phyloP scores from a whole-genome alignment of 2,888 invertebrate genomes.

The Luperina nickerlii region DNA sequence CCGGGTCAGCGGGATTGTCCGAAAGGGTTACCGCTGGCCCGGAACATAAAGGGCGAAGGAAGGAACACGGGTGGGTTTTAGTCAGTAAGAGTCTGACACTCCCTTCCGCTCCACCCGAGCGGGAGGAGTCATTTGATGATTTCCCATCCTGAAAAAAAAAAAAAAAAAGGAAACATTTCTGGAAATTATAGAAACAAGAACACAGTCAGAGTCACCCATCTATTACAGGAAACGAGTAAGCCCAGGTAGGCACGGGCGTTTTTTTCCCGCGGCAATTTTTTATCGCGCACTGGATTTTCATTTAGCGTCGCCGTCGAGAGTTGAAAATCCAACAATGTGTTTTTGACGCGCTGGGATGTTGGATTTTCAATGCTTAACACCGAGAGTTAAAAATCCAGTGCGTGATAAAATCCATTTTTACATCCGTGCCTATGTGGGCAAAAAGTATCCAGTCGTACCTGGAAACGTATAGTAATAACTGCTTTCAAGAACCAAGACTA shows the following conservation, averaged over 20 bases:
- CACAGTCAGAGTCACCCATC: not conserved
- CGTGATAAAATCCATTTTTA: not conserved
- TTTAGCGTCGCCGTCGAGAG: not conserved
- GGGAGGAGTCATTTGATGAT: too few relatives aligned
- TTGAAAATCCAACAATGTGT: not conserved
- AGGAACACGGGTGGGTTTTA: too few relatives aligned
- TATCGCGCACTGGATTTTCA: not conserved
- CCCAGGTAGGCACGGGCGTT: too few relatives aligned
- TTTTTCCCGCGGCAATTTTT: not conserved
- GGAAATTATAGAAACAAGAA: not conserved
- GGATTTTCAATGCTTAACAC: not conserved
- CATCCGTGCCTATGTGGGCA: too few relatives aligned
- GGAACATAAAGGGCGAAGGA: too few relatives aligned
- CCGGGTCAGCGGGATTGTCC: too few relatives aligned
- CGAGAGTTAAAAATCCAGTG: not conserved
- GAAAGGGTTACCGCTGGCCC: too few relatives aligned
- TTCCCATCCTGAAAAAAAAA: too few relatives aligned
- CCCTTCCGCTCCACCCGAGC: too few relatives aligned
- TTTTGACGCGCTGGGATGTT: not conserved
- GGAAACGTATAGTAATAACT: not conserved
- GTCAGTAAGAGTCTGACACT: too few relatives aligned
- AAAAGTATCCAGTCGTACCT: too few relatives aligned
- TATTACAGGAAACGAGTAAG: not conserved
- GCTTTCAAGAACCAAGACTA: not conserved
- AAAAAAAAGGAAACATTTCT: too few relatives aligned